Evolutionary conservation across 2,888 invertebrate genomes (phyloP), one percentile per base, ranked within the genome.

Genomic region (Nomada ruficornis): DNA sequence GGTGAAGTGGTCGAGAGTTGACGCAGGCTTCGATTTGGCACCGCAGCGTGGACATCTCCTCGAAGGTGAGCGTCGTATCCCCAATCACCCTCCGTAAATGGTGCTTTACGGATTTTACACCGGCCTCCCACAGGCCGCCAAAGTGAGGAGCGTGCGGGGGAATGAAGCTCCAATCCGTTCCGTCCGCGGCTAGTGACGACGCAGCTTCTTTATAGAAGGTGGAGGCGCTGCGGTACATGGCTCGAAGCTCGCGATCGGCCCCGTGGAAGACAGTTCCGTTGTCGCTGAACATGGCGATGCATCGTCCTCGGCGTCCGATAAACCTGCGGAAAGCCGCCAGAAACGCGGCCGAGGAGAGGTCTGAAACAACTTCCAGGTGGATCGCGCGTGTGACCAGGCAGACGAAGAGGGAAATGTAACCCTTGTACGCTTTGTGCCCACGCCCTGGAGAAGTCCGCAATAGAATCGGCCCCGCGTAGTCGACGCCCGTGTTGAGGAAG

Each of bases 1-100:
- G 26, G 15, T 20, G 20, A 3, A 70, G 42, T 2, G 70, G 29
- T 15, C 50, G 47, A 13, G 70, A 70, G 26, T 70, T 70, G 10
- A 70, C 20, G 54, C 70, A 59, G 20, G 59, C 23, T 59, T 70
- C 70, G 20, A 70, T 26, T 57, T 70, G 9, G 0, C 4, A 18
- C 5, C 23, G 55, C 13, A 55, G n/a, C 10, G 55, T 55, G 20
- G 55, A n/a, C 2, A 55, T 18, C 20, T n/a, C 55, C 18, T 55
- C 23, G 20, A 55, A n/a, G 9, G 55, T 55, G 2, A n/a, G 10
- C n/a, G 55, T 10, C 2, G 2, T 2, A 3, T 55, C 0, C 18
- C 18, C n/a, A 3, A 55, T n/a, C 2, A 20, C 20, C 10, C 55
- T 13, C 3, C 20, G 13, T 3, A 55, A 9, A 9, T 55, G 55